Percentiles rank a stretch among this genome's conserved stretches.
Evolutionary conservation across 1,140 invertebrate genomes (phyloP).

Genomic region (Caenorhabditis briggsae): DNA sequence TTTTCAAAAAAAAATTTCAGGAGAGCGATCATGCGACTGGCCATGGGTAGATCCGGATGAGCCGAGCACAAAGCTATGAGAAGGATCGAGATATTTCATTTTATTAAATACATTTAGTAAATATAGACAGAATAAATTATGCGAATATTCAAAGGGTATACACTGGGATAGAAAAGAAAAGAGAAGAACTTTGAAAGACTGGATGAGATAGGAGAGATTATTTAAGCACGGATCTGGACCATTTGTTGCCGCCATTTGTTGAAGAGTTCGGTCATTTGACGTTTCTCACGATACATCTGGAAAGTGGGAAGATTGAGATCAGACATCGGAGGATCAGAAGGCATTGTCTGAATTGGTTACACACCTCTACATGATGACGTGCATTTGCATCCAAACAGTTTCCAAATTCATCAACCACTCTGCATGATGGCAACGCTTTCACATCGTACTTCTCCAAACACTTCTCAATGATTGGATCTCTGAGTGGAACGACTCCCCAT

Average conservation of each 20-base stretch:
- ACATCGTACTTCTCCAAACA: slow-evolving; percentile 49
- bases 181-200: not conserved
- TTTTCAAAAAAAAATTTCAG: not conserved
- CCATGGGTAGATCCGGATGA: slow-evolving; percentile 67
- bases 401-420: slow-evolving; percentile 45
- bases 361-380: slow-evolving; percentile 14
- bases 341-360: not conserved
- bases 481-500: slow-evolving; percentile 36
- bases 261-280: slow-evolving; percentile 31
- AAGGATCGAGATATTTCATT: not conserved
- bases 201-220: not conserved
- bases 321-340: not conserved
- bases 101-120: not conserved
- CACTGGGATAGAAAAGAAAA: not conserved
- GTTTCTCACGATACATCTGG: slow-evolving; percentile 12
- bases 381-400: slow-evolving; percentile 40
- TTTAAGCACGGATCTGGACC: slow-evolving; percentile 23
- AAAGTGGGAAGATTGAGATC: not conserved
- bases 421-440: slow-evolving; percentile 34
- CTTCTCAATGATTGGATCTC: slow-evolving; percentile 38
- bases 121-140: slow-evolving; percentile 5
- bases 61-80: slow-evolving; percentile 66
- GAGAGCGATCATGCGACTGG: slow-evolving; percentile 57
- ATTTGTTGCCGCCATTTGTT: slow-evolving; percentile 31
- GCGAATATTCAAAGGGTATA: not conserved